phyloP scores from a whole-genome alignment of 1,140 invertebrate genomes.

The Trichonephila inaurata region DNA sequence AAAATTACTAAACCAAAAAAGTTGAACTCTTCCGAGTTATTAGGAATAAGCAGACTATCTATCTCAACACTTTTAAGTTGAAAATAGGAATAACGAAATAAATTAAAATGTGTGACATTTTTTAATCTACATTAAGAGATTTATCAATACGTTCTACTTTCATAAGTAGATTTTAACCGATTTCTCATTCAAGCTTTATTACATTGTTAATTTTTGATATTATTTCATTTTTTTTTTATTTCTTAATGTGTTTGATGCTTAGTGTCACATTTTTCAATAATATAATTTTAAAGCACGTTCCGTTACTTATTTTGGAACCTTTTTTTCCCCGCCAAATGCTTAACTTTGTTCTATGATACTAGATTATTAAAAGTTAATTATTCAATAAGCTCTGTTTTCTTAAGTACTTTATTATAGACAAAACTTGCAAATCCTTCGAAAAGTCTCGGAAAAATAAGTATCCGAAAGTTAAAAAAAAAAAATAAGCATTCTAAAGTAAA shows the following conservation, averaged over 20 bases:
- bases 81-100: too few relatives aligned
- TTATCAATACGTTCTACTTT: too few relatives aligned
- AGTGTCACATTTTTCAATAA: neutral
- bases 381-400: constrained; percentile 10
- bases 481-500: neutral
- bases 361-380: constrained; percentile 22
- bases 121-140: too few relatives aligned
- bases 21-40: too few relatives aligned
- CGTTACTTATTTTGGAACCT: neutral
- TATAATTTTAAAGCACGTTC: neutral
- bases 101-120: too few relatives aligned
- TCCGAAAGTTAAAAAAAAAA: neutral
- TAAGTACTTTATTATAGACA: neutral
- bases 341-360: neutral
- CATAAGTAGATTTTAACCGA: too few relatives aligned
- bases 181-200: too few relatives aligned
- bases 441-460: neutral
- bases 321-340: neutral
- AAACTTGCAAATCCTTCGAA: neutral
- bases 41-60: too few relatives aligned
- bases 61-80: too few relatives aligned
- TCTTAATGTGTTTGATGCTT: neutral
- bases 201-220: too few relatives aligned
- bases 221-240: too few relatives aligned
- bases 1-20: too few relatives aligned